Evolutionary conservation across 2,113 vertebrate genomes (phyloP), one percentile per base, ranked within the genome.

Genomic region (Turdus rufiventris): DNA sequence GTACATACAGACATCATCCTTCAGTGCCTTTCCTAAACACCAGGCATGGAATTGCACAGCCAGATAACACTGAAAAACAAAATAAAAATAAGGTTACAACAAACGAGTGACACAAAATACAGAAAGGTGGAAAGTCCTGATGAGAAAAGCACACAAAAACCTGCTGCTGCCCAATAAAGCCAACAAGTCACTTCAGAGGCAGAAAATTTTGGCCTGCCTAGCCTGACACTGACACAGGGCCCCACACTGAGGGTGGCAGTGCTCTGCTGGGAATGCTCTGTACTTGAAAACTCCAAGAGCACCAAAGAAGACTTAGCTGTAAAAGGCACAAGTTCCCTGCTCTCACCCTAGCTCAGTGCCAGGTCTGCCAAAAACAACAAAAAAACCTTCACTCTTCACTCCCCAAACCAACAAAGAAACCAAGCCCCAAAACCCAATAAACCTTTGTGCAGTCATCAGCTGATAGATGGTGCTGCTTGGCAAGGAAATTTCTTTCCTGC

Each of bases 71-170:
- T 40, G 2, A 10, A 51, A 61, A 34, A 23, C 19, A 63, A 47
- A 33, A 36, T 2, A 43, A 61, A 51, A 73, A 14, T 4, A 25
- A 33, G 10, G 14, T 62, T 45, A 47, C 38, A 78, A 57, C 18
- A 62, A 83, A 71, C 0, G 0, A 5, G 4, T 13, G 21, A 47
- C 33, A 51, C n/a, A 60, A 68, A 29, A 18, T 23, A 66, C 0
- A 20, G 34, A 36, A 70, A 79, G 13, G 14, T 43, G 2, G 8
- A 47, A 93, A 57, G 9, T 18, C 36, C n/a, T 18, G 28, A 57
- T 10, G 16, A 78, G 9, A 8, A 57, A 45, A 85, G 43, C 38
- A 63, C 2, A 34, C 3, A 33, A 50, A 82, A 62, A 6, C 4
- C 26, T 8, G 3, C 36, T 14, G 10, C 26, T 84, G 25, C 33